A percentile compares a stretch with the other conserved stretches of the same genome.
Conservation (phyloP, 2,888 invertebrate species). For the Sesia apiformis region DNA sequence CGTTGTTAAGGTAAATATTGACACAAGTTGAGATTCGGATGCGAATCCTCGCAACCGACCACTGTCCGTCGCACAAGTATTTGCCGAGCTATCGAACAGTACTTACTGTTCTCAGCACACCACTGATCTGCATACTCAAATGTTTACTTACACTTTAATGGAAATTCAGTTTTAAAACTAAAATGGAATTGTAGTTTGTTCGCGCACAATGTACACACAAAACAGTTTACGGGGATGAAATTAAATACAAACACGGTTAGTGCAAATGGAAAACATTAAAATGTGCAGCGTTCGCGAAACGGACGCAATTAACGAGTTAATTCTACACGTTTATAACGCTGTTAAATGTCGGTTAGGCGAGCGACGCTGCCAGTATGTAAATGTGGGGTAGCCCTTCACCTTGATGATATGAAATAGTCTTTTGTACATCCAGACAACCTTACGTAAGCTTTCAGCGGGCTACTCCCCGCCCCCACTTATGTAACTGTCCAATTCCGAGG, state of each 20-base stretch:
- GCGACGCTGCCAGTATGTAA: conserved; percentile 17
- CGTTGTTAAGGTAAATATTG: conserved; percentile 59
- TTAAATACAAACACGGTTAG: no score
- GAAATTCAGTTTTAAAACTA: neutral
- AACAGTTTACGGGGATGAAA: neutral
- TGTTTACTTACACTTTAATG: neutral
- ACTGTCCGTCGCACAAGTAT: conserved; percentile 6
- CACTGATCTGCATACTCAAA: conserved; percentile 28
- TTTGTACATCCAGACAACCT: conserved; percentile 38
- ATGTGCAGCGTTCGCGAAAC: no score
- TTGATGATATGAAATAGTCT: neutral
- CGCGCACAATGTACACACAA: neutral
- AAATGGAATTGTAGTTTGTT: neutral
- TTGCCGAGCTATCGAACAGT: conserved; percentile 4
- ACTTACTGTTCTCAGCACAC: conserved; percentile 16
- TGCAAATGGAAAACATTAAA: no score
- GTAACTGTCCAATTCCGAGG: conserved; percentile 50
- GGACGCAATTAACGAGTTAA: no score
- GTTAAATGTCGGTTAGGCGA: neutral
- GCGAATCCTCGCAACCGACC: conserved; percentile 14
- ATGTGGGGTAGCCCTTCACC: conserved; percentile 7
- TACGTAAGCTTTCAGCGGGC: conserved; percentile 55
- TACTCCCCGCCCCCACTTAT: conserved; percentile 55
- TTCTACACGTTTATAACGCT: no score
- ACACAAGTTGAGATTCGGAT: conserved; percentile 19